phyloP scores from a whole-genome alignment of 2,888 invertebrate species.

The Lithophane leautieri region DNA sequence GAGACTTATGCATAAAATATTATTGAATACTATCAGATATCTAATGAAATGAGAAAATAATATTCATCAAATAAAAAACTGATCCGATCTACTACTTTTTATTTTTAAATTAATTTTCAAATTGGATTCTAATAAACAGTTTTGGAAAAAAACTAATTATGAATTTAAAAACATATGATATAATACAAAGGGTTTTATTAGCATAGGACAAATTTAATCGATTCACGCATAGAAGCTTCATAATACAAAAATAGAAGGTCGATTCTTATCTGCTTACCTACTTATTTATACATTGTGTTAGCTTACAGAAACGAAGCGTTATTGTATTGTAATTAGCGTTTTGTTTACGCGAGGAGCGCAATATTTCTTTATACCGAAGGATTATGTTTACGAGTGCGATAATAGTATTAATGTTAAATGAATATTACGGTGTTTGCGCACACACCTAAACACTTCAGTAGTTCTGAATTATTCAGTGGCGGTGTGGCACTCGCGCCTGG shows the following conservation, averaged over 20 bases:
- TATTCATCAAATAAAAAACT: slow-evolving; percentile 5
- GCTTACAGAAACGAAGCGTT: slow-evolving; percentile 35
- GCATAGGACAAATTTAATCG: slow-evolving; percentile 19
- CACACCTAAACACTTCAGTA: slow-evolving; percentile 82
- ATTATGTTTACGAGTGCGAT: slow-evolving; percentile 78
- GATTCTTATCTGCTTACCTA: slow-evolving; percentile 26
- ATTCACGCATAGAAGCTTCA: slow-evolving; percentile 19
- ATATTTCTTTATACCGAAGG: slow-evolving; percentile 73
- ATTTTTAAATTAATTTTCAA: slow-evolving; percentile 12
- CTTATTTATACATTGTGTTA: slow-evolving; percentile 28
- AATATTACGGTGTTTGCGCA: slow-evolving; percentile 84
- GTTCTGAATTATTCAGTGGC: slow-evolving; percentile 85
- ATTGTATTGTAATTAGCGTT: slow-evolving; percentile 57
- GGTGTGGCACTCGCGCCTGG: slow-evolving; percentile 67
- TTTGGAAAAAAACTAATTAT: slow-evolving; percentile 28
- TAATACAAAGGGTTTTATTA: slow-evolving; percentile 28
- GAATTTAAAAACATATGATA: background rate
- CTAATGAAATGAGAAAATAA: slow-evolving; percentile 24
- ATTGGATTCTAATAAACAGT: slow-evolving; percentile 19
- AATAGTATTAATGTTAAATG: slow-evolving; percentile 87
- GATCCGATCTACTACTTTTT: slow-evolving; percentile 6
- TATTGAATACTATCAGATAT: background rate
- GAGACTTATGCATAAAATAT: slow-evolving; percentile 26
- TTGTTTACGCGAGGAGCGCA: slow-evolving; percentile 76
- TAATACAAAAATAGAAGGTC: slow-evolving; percentile 20